Evolutionary conservation across 2,888 invertebrate species (phyloP).

Genomic region (Nasonovia ribisnigri): DNA sequence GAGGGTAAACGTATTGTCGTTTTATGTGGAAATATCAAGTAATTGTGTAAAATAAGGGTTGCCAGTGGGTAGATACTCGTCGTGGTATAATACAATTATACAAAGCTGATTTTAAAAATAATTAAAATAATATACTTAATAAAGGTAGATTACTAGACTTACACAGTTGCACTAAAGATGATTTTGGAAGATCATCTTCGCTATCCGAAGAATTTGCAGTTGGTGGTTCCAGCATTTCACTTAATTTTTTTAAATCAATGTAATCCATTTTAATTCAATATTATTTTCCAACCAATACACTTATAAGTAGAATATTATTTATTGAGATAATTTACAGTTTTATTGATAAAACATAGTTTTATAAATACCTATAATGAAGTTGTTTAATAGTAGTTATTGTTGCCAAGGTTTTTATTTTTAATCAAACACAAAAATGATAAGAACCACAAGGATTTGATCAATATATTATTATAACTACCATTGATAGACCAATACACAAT

Average conservation of each 20-base stretch:
- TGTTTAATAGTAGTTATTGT: not conserved
- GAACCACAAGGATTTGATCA: too few species aligned
- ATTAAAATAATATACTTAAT: not conserved
- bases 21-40: too few species aligned
- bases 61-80: too few species aligned
- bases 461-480: too few species aligned
- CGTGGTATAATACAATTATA: too few species aligned
- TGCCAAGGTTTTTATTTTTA: constrained; percentile 1
- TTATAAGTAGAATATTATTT: not conserved
- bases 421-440: not conserved
- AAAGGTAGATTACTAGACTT: not conserved
- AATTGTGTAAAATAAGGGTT: too few species aligned
- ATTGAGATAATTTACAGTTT: not conserved
- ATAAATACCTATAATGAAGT: not conserved
- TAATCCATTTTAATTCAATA: constrained; percentile 34
- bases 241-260: constrained; percentile 53
- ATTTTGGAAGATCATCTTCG: constrained; percentile 57
- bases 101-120: too few species aligned
- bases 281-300: not conserved
- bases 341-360: constrained; percentile 13
- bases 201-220: constrained; percentile 48
- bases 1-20: too few species aligned
- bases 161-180: constrained; percentile 44
- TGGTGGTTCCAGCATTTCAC: constrained; percentile 30
- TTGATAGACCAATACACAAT: too few species aligned